Conservation (phyloP, 2,797 vertebrate species). For the Scomberomorus guttatus region DNA sequence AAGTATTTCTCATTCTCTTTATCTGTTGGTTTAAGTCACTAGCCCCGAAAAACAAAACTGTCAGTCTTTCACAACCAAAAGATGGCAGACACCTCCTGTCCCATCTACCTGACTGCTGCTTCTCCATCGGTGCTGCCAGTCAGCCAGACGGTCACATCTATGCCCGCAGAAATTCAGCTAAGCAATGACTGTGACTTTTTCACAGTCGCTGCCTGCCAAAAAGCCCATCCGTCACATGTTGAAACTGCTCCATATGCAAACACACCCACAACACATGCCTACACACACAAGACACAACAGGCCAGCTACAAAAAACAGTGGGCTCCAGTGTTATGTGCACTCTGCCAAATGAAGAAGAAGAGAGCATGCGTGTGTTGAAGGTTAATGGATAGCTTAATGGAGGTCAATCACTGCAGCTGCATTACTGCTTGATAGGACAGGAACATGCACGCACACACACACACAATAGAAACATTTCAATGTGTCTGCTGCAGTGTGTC, state of each 20-base stretch:
- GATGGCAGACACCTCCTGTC: conserved; percentile 1
- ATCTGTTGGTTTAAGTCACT: conserved; percentile 3
- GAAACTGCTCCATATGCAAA: conserved; percentile 46
- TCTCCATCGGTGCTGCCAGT: conserved; percentile 29
- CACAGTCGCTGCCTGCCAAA: conserved; percentile 29
- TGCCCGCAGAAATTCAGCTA: conserved; percentile 26
- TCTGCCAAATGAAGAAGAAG: conserved; percentile 57
- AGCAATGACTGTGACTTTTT: conserved; percentile 20
- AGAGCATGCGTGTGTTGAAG: conserved; percentile 64
- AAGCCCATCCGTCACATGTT: conserved; percentile 20
- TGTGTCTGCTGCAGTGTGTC: not conserved
- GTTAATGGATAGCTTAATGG: conserved; percentile 76
- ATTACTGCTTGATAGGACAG: conserved; percentile 45
- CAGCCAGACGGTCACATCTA: conserved; percentile 38
- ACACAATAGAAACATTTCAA: conserved; percentile 1
- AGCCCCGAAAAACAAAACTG: conserved; percentile 9
- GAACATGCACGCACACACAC: conserved; percentile 33
- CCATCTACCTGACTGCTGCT: conserved; percentile 1
- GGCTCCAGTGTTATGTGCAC: conserved; percentile 18
- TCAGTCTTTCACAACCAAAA: not conserved
- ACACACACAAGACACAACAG: conserved; percentile 19
- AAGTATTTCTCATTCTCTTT: conserved; percentile 22
- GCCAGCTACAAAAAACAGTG: conserved; percentile 44
- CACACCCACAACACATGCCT: not conserved
- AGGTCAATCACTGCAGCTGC: conserved; percentile 70